Base-by-base conservation (phyloP, 2,113 vertebrate genomes). In the Xenotilapia caudafasciata region DNA sequence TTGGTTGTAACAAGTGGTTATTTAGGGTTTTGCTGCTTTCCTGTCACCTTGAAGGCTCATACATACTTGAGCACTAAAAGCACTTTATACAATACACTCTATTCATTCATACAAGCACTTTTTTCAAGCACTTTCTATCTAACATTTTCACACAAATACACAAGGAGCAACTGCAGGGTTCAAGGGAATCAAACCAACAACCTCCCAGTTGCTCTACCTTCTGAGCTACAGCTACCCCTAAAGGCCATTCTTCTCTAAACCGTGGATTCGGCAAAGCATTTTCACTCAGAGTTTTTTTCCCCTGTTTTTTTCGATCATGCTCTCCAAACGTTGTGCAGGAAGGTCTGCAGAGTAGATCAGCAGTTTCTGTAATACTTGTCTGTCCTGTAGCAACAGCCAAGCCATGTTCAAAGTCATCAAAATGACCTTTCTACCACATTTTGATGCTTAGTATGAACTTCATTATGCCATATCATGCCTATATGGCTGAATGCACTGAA, bases 301-400 rank as follows among this genome's bases (percentile, higher is more conserved):
- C 31, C 17, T 23, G 1, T 21, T 73, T 45, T 26, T 15, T 73
- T 42, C 1, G 0, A 73, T 0, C 13, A 23, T 73, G 21, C 1
- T 45, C 65, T 26, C 13, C 13, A 70, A 70, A 73, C 0, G 0
- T 10, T 42, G 38, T 10, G 1, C 21, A 45, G 40, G 40, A 45
- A 73, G n/a, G 40, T 26, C 68, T 45, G 21, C 60, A 1, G 60
- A 26, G 68, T 26, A 45, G 8, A 73, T 73, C 21, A 28, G 40
- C 6, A 73, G 4, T 73, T 47, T 73, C 21, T 73, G 4, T 45
- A 73, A 28, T 45, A 45, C 38, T 0, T 26, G 14, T 45, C 40
- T 23, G 21, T 11, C 68, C 23, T 13, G 21, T 14, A 45, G 13
- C 40, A 73, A 26, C 40, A 73, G 23, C 68, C 2, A 45, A 15